Base-by-base conservation (phyloP, 1,140 invertebrate species). In the Eupeodes corollae region DNA sequence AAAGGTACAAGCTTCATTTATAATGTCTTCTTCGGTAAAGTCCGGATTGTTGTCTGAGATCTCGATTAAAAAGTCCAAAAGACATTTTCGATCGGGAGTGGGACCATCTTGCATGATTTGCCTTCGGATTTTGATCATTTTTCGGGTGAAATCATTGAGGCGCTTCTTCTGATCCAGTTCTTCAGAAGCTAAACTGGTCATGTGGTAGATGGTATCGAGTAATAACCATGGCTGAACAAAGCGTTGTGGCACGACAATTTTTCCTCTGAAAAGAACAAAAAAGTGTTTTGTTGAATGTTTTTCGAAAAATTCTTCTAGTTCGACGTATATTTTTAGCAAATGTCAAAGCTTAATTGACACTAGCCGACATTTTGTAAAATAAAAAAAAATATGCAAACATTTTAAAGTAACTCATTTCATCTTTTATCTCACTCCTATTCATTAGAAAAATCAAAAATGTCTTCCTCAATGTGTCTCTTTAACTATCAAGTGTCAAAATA, bases 1-100 rank as follows among this genome's bases (percentile, higher is more conserved):
- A 47, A 86, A 86, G 0, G 83, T 86, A 49, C 80, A 80, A 14
- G 79, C 75, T 63, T 84, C 79, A 54, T 83, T 75, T 2, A 80
- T 61, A 46, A 88, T 82, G 52, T 86, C 84, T 15, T 76, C 71
- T 51, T 85, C 75, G 3, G 73, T 77, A 51, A 88, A 77, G 15
- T 68, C 57, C 5, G 70, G 64, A 57, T 74, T 74, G 16, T 65
- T 71, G 43, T 75, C 68, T 5, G 73, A 72, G 44, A 77, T 74
- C 57, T 82, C 75, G 3, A 90, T 69, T 57, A 91, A 72, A 44
- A 81, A 74, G 59, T 90, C 85, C 18, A 90, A 59, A 6, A 56
- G 42, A 1, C 50, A 56, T 33, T 53, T 52, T 0, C 46, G 48
- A 12, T 57, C 59, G n/a, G 19, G 16, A 9, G 44, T 52, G 15